phyloP scores from a whole-genome alignment of 2,888 invertebrate species.

The Fragum sueziense region DNA sequence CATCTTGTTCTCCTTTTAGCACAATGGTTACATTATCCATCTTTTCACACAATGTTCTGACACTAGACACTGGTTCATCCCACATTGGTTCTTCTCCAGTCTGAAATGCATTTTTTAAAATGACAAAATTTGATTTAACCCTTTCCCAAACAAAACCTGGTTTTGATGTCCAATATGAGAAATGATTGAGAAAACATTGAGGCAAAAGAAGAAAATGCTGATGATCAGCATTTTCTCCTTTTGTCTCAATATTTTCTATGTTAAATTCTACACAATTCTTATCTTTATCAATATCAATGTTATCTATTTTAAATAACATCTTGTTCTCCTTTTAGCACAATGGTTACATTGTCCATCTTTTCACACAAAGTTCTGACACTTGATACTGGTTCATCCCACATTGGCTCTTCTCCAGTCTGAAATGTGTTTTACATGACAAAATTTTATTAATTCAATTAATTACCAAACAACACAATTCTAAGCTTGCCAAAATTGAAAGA shows the following conservation, averaged over 20 bases:
- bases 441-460: background rate
- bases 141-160: no score
- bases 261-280: no score
- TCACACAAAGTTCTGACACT: constrained; percentile 78
- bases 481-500: no score
- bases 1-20: constrained; percentile 88
- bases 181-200: no score
- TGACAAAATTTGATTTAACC: background rate
- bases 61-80: constrained; percentile 67
- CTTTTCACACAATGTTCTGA: constrained; percentile 78
- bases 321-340: constrained; percentile 90
- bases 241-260: no score
- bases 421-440: background rate
- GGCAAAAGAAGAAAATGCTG: no score
- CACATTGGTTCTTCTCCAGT: constrained; percentile 63
- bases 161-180: no score
- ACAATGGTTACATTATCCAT: constrained; percentile 86
- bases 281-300: constrained; percentile 78
- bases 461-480: background rate
- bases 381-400: constrained; percentile 63
- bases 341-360: constrained; percentile 83
- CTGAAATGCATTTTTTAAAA: constrained; percentile 50
- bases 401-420: constrained; percentile 69
- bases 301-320: constrained; percentile 84
- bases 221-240: no score